Base-by-base conservation (phyloP, 2,888 invertebrate species). In the Cynaeus angustus region DNA sequence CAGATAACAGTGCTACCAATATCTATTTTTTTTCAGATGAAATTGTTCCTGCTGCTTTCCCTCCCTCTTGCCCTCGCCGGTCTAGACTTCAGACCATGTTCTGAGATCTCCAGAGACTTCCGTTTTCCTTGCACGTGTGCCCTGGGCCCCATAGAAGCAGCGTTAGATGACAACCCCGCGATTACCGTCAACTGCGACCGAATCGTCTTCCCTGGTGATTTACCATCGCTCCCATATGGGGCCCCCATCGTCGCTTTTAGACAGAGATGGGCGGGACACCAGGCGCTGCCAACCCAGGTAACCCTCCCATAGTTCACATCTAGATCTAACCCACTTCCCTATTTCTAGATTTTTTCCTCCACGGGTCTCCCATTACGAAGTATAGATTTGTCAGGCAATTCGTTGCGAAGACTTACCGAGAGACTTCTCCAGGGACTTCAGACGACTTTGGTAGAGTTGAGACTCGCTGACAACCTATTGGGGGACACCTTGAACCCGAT, bases 401-500 rank as follows among this genome's bases (percentile, higher is more conserved):
- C 92, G 7, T 88, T 97, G 2, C 86, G 95, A 48, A 88, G 94
- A 71, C 85, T 97, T 50, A 92, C 94, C 1, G 95, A 95, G 76
- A 88, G 93, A 55, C 86, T 93, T 1, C 88, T 96, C 46, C 88
- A 88, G 12, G 91, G 91, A 0, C 86, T 93, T 0, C 88, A 88
- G 74, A 88, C 88, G 0, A 90, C 91, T 7, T 86, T 96, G 38
- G 89, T 90, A 13, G 92, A 91, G 77, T 83, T 96, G 38, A 88
- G 89, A 10, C 84, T 97, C 59, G 89, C 92, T 26, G 91, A 94
- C 79, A 97, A 97, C 82, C 86, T 94, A n/a, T 87, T 97, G 26
- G 96, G 96, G 0, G 96, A 96, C 82, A 94, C 93, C 78, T 86
- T 96, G 26, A 96, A 96, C 85, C 96, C 96, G 0, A 95, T 96